Base-by-base conservation (phyloP, 2,888 invertebrate species). In the Drosophila paucipuncta region DNA sequence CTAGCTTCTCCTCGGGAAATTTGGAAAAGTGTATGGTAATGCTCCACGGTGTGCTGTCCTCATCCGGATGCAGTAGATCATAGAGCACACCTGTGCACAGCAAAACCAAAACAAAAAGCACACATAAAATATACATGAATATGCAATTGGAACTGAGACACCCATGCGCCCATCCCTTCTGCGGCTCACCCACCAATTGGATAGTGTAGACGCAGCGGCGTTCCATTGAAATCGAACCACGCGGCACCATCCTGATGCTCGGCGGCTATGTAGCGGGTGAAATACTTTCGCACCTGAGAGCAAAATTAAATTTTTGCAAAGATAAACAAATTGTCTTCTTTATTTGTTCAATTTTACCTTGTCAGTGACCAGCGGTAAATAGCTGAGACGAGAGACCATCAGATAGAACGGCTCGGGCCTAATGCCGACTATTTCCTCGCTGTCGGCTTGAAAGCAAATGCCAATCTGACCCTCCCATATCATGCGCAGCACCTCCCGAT, bases 381-480 rank as follows among this genome's bases (percentile, higher is more conserved):
- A 99, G 93, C 97, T 98, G 78, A 98, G 94, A 91, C 99, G 95
- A 50, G 99, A 97, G 28, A 99, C 97, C 97, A 99, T 97, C 69
- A 99, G 94, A 94, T 97, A 98, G 94, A 97, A 98, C 22, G 97
- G 97, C 93, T 99, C 98, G 13, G 99, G 98, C 83, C 97, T 97
- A 53, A 98, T 95, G 89, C 97, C 97, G 92, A 95, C 96, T 33
- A 98, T 96, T 95, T 99, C 99, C 89, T 98, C 97, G 39, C 96
- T 95, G 89, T 98, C 96, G 59, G 99, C 94, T 88, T 96, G 96
- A 93, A 99, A 99, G 94, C 98, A 98, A 66, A 99, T 96, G 0
- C 99, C 99, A 58, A 99, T 94, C 93, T 97, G 97, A 30, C 98
- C 98, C 89, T 98, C 98, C 99, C 99, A 99, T 85, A 99, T 96